Conservation (phyloP, 2,113 vertebrate species). For the Daubentonia madagascariensis region DNA sequence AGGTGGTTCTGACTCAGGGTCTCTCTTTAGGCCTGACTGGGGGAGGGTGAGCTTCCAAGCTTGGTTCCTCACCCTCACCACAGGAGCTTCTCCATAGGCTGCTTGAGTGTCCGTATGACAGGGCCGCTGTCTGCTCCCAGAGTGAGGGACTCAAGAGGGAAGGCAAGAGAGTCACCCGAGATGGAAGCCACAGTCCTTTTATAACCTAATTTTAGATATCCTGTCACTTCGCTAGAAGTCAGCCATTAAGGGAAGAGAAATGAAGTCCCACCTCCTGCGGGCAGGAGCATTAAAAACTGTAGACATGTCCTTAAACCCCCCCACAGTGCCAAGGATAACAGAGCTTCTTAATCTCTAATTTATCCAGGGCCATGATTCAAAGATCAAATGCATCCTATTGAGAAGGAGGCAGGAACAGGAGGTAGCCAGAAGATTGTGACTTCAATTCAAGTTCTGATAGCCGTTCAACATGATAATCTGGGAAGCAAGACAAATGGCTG, state of each 20-base stretch:
- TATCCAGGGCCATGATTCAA: conserved; percentile 1
- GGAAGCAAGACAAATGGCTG: conserved; percentile 21
- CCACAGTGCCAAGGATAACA: neutral
- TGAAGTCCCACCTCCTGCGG: neutral
- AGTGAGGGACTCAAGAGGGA: neutral
- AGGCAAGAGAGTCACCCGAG: neutral
- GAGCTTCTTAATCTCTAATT: conserved; percentile 26
- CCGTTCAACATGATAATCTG: neutral
- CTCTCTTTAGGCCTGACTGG: neutral
- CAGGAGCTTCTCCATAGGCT: neutral
- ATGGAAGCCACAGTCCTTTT: neutral
- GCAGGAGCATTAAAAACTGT: neutral
- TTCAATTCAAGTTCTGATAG: conserved; percentile 37
- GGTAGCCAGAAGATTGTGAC: neutral
- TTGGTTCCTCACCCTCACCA: neutral
- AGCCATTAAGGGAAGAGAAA: neutral
- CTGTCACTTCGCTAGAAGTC: neutral
- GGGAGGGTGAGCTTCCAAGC: neutral
- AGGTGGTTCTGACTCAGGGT: neutral
- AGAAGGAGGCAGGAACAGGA: neutral
- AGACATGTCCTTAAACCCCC: neutral
- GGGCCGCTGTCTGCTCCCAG: neutral
- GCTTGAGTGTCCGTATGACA: neutral
- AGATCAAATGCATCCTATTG: conserved; percentile 28
- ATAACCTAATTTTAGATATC: neutral